Percentiles rank a stretch among this genome's conserved stretches.
Evolutionary conservation across 2,113 vertebrate genomes (phyloP).

Genomic region (Phaethornis superciliosus): DNA sequence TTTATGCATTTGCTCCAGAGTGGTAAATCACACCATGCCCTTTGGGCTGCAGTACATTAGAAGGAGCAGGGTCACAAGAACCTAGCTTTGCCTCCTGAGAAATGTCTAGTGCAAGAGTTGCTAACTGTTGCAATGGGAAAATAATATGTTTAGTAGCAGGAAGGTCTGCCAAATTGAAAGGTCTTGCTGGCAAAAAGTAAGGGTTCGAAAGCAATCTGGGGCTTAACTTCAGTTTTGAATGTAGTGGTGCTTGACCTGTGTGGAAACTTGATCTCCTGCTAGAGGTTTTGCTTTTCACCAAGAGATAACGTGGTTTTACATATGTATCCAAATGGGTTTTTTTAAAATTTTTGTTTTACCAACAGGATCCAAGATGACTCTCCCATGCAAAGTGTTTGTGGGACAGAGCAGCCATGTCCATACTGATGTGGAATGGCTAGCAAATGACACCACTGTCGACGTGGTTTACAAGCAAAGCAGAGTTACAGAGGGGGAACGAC

Average conservation of each 20-base stretch:
- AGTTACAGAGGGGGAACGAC: constrained; percentile 60
- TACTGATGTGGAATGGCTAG: constrained; percentile 73
- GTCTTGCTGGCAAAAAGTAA: neutral
- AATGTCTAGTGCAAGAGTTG: neutral
- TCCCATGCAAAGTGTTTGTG: constrained; percentile 79
- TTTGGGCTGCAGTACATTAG: neutral
- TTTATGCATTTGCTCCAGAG: neutral
- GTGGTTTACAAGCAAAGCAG: constrained; percentile 58
- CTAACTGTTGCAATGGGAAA: neutral
- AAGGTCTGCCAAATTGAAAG: neutral
- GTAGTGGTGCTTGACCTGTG: neutral
- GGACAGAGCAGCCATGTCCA: constrained; percentile 21
- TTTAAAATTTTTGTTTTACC: neutral
- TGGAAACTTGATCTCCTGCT: neutral
- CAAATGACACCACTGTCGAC: constrained; percentile 58
- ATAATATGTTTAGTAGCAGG: neutral
- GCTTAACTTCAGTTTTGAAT: neutral
- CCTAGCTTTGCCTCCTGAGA: neutral
- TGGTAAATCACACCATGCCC: neutral
- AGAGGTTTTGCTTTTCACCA: neutral
- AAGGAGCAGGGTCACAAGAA: neutral
- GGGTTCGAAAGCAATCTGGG: neutral
- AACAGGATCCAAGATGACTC: constrained; percentile 75
- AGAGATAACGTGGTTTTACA: neutral
- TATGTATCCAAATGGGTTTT: neutral